Evolutionary conservation across 2,888 invertebrate genomes (phyloP).

Genomic region (Apoda limacodes): DNA sequence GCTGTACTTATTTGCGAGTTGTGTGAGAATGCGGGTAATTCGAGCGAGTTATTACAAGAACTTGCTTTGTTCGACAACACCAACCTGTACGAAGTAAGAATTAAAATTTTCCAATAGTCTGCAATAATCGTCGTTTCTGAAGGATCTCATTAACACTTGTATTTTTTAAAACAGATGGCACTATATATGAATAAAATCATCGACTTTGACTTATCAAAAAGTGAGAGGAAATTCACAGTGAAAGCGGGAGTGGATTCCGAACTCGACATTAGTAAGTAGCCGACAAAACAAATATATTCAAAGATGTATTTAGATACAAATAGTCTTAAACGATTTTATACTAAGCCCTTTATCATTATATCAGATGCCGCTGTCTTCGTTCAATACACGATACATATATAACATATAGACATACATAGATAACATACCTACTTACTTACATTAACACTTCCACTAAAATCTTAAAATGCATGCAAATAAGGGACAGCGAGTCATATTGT

Average conservation of each 20-base stretch:
- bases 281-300: too few relatives aligned
- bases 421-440: too few relatives aligned
- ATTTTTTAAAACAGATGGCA: constrained; percentile 56
- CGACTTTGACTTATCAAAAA: constrained; percentile 74
- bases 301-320: too few relatives aligned
- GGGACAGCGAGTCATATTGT: too few relatives aligned
- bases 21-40: constrained; percentile 59
- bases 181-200: constrained; percentile 79
- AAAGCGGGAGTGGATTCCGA: constrained; percentile 80
- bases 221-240: constrained; percentile 77
- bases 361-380: too few relatives aligned
- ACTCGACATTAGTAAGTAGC: constrained; percentile 78
- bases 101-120: too few relatives aligned
- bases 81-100: constrained; percentile 61
- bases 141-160: background rate
- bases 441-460: too few relatives aligned
- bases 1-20: constrained; percentile 76
- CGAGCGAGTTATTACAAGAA: constrained; percentile 62
- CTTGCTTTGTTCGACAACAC: constrained; percentile 58
- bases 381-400: too few relatives aligned
- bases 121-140: background rate
- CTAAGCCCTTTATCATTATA: too few relatives aligned
- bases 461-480: too few relatives aligned
- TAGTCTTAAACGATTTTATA: too few relatives aligned
- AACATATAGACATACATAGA: too few relatives aligned